phyloP scores from a whole-genome alignment of 2,113 vertebrate genomes.

The Paracanthobrama guichenoti region DNA sequence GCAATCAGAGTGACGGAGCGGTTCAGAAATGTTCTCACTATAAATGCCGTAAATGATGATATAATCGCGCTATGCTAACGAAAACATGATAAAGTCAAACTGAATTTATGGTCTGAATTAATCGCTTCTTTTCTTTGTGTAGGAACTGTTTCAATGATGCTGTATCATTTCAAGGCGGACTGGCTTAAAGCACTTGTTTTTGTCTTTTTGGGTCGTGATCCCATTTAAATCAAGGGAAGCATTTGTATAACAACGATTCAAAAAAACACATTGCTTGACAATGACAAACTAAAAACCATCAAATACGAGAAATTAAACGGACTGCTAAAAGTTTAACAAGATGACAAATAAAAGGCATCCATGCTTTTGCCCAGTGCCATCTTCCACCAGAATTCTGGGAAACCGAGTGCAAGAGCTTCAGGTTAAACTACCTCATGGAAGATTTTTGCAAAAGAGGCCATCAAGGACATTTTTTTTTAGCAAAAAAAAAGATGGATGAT shows the following conservation, averaged over 20 bases:
- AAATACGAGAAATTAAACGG: not conserved
- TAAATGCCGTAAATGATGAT: not conserved
- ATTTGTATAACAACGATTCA: constrained; percentile 72
- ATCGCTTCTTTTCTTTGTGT: constrained; percentile 6
- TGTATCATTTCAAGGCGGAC: constrained; percentile 64
- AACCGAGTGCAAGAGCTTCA: constrained; percentile 16
- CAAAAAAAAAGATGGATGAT: not conserved
- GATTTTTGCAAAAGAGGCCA: constrained; percentile 8
- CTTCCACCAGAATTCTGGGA: not conserved
- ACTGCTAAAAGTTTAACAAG: not conserved
- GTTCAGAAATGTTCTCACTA: not conserved
- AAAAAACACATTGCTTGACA: constrained; percentile 72
- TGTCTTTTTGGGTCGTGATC: constrained; percentile 55
- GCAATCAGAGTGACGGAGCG: not conserved
- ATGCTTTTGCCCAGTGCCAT: constrained; percentile 12
- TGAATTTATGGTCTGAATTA: not conserved
- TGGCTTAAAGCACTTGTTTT: constrained; percentile 77
- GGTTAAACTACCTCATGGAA: constrained; percentile 15
- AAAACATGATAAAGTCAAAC: constrained; percentile 8
- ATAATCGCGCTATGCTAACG: not conserved
- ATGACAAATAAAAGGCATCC: not conserved
- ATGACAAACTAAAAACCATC: constrained; percentile 59
- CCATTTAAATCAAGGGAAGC: constrained; percentile 65
- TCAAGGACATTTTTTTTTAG: not conserved
- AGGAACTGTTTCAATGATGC: constrained; percentile 17